A percentile compares a stretch with the other conserved stretches of the same genome.
phyloP scores from a whole-genome alignment of 2,113 vertebrate species.

The Microcebus griseorufus region DNA sequence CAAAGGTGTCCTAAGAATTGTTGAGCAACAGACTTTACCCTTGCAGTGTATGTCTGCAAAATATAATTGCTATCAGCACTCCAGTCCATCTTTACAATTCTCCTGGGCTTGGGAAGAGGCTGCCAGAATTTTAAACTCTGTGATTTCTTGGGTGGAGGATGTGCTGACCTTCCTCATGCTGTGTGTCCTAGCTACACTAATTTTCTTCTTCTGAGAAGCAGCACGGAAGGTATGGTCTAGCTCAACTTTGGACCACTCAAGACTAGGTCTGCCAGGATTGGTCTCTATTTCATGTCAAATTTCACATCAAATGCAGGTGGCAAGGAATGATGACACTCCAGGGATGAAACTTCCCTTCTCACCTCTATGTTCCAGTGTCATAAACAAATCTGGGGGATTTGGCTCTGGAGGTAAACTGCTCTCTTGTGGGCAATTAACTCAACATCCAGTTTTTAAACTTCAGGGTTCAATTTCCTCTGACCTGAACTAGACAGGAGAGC shows the following conservation, averaged over 20 bases:
- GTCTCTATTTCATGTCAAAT: background rate
- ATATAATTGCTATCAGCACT: background rate
- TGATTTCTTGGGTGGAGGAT: background rate
- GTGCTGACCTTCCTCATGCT: background rate
- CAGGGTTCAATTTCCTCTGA: background rate
- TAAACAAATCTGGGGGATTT: constrained; percentile 4
- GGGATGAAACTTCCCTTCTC: background rate
- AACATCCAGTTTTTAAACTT: background rate
- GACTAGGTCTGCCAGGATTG: background rate
- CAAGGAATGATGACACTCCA: background rate
- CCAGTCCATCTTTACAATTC: background rate
- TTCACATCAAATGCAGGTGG: background rate
- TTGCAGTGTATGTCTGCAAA: background rate
- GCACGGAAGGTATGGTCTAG: background rate
- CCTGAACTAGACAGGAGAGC: background rate
- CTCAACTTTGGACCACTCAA: background rate
- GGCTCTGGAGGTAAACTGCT: background rate
- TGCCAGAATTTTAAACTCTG: background rate
- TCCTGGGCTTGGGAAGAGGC: background rate
- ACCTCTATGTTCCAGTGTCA: background rate
- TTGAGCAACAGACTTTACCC: background rate
- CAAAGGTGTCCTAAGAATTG: too few relatives aligned
- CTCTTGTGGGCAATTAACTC: background rate
- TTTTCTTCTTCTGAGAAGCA: background rate
- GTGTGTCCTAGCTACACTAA: background rate